These are phyloP conservation scores for Epinephelus coioides DNA, from an alignment of 2,797 vertebrate genomes.

Conservation along the genomic window DNA sequence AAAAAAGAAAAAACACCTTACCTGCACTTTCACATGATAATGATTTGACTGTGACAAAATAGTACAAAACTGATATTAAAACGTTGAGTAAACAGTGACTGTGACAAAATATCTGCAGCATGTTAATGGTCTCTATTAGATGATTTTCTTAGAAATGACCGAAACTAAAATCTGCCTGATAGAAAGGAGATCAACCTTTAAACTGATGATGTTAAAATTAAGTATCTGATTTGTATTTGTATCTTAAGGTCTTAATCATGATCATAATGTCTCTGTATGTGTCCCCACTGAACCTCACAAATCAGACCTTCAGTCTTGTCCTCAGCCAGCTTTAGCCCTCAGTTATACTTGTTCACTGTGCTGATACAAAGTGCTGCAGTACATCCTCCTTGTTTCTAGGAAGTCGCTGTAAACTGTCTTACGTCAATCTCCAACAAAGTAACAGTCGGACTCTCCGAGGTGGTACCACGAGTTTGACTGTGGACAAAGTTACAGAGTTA, in stretches of 20 bases:
- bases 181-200: neutral
- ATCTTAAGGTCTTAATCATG: neutral
- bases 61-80: too few species aligned
- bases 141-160: neutral
- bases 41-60: too few species aligned
- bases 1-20: too few species aligned
- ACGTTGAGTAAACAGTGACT: too few species aligned
- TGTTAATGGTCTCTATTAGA: too few species aligned
- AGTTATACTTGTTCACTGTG: neutral
- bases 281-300: neutral
- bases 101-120: too few species aligned
- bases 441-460: neutral
- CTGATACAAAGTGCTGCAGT: conserved; percentile 16
- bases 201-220: neutral
- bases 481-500: neutral
- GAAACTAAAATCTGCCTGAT: neutral
- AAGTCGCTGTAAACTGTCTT: neutral
- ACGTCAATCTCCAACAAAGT: conserved; percentile 18
- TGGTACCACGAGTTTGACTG: neutral
- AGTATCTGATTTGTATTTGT: too few species aligned
- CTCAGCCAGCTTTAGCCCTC: neutral
- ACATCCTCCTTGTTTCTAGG: neutral
- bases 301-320: neutral
- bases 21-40: too few species aligned
- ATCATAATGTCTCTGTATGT: neutral